A percentile compares a stretch with the other conserved stretches of the same genome.
These are phyloP conservation scores for Apamea epomidion DNA, from an alignment of 2,888 invertebrate genomes.

Conservation along the genomic window DNA sequence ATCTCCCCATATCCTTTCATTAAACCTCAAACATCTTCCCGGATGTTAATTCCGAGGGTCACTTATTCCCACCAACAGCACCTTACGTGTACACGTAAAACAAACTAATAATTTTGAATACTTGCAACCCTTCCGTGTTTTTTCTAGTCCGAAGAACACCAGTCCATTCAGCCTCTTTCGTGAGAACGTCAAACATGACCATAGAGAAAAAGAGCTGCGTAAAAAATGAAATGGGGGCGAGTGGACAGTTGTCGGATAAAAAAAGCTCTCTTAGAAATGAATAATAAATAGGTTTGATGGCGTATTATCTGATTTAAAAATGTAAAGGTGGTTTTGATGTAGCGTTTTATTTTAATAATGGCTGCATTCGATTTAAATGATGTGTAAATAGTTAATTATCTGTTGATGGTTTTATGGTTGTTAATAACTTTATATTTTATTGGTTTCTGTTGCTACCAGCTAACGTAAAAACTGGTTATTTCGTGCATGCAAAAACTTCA, in stretches of 20 bases:
- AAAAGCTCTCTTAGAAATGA: slow-evolving; percentile 81
- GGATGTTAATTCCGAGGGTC: slow-evolving; percentile 87
- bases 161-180: slow-evolving; percentile 88
- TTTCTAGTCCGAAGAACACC: slow-evolving; percentile 74
- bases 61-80: slow-evolving; percentile 87
- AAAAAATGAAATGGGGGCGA: slow-evolving; percentile 86
- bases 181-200: slow-evolving; percentile 88
- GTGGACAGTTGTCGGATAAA: slow-evolving; percentile 86
- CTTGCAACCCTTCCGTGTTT: slow-evolving; percentile 89
- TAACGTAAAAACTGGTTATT: not conserved
- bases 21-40: slow-evolving; percentile 86
- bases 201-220: slow-evolving; percentile 81
- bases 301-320: slow-evolving; percentile 80
- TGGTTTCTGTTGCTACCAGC: not conserved
- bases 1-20: slow-evolving; percentile 83
- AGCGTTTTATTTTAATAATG: slow-evolving; percentile 62
- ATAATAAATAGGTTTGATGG: slow-evolving; percentile 80
- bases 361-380: slow-evolving; percentile 48
- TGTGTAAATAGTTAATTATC: slow-evolving; percentile 59
- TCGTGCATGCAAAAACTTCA: not conserved
- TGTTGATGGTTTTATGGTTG: slow-evolving; percentile 37
- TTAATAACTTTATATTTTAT: slow-evolving; percentile 41
- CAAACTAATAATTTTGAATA: slow-evolving; percentile 87
- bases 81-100: slow-evolving; percentile 81
- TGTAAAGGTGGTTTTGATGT: slow-evolving; percentile 73